Evolutionary conservation across 53 echinoderm and acorn worm genomes (phyloP).

Genomic region (Mesocentrotus franciscanus): DNA sequence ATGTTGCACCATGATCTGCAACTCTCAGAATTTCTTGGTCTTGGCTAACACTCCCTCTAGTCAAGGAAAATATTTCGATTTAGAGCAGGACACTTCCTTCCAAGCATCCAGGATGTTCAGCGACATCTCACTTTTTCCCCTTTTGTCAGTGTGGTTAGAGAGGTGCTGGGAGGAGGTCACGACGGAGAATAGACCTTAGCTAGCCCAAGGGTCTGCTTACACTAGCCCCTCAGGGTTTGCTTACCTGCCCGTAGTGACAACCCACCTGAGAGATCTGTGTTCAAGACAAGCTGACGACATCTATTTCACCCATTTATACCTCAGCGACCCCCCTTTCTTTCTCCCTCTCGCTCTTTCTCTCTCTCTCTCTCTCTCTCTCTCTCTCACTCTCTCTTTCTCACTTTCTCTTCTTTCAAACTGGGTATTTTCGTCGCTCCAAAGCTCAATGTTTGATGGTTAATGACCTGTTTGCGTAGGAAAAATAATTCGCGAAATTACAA

Average conservation of each 20-base stretch:
- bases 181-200: not conserved
- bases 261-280: slow-evolving; percentile 46
- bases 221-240: slow-evolving; percentile 49
- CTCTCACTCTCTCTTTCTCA: not conserved
- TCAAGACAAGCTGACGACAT: slow-evolving; percentile 48
- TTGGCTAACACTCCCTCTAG: not conserved
- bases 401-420: not conserved
- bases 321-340: slow-evolving; percentile 6
- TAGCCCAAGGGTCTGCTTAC: slow-evolving; percentile 39
- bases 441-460: slow-evolving; percentile 46
- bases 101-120: not conserved
- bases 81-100: not conserved
- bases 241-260: slow-evolving; percentile 56
- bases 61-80: not conserved
- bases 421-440: slow-evolving; percentile 15
- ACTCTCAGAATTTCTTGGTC: not conserved
- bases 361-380: not conserved
- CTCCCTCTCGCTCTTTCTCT: slow-evolving; percentile 18
- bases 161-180: slow-evolving; percentile 39
- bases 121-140: slow-evolving; percentile 1
- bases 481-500: slow-evolving; percentile 60
- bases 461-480: slow-evolving; percentile 60
- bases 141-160: not conserved
- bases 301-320: slow-evolving; percentile 36
- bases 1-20: not conserved